A percentile compares a stretch with the other conserved stretches of the same genome.
These are phyloP conservation scores for Sebastiscus tertius DNA, from an alignment of 2,797 vertebrate genomes.

Conservation along the genomic window DNA sequence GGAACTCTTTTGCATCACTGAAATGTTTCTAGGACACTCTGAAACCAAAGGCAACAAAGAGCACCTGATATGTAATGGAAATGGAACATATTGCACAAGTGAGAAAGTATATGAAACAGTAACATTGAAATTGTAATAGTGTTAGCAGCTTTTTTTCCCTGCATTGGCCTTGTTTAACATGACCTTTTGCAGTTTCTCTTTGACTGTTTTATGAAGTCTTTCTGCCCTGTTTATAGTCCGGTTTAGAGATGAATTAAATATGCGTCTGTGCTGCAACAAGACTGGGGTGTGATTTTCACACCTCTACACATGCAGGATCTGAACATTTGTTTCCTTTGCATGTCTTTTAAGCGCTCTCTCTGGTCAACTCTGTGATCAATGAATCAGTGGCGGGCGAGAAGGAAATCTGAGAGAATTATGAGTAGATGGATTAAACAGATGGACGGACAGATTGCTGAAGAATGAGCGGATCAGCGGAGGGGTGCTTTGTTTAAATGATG, in stretches of 20 bases:
- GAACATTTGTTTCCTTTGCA: slow-evolving; percentile 52
- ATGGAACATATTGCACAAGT: slow-evolving; percentile 61
- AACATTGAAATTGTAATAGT: background rate
- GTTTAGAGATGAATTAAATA: slow-evolving; percentile 1
- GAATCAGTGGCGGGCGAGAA: slow-evolving; percentile 14
- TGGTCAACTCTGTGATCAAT: slow-evolving; percentile 61
- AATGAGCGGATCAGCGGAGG: slow-evolving; percentile 60
- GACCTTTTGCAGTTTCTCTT: background rate
- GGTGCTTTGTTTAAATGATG: slow-evolving; percentile 45
- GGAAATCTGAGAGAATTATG: slow-evolving; percentile 38
- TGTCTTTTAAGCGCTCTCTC: background rate
- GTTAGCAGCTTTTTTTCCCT: background rate
- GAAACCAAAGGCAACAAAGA: slow-evolving; percentile 51
- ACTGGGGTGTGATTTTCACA: slow-evolving; percentile 64
- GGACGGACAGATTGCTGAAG: slow-evolving; percentile 75
- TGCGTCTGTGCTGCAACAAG: background rate
- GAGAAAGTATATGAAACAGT: slow-evolving; percentile 11
- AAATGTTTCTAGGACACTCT: slow-evolving; percentile 79
- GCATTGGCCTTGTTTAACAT: background rate
- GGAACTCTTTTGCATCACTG: slow-evolving; percentile 58
- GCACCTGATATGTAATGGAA: slow-evolving; percentile 52
- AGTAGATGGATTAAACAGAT: slow-evolving; percentile 72
- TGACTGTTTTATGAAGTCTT: background rate
- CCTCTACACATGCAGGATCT: slow-evolving; percentile 34
- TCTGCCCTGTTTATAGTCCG: background rate